phyloP scores from a whole-genome alignment of 2,113 vertebrate species.

The Archocentrus centrarchus region DNA sequence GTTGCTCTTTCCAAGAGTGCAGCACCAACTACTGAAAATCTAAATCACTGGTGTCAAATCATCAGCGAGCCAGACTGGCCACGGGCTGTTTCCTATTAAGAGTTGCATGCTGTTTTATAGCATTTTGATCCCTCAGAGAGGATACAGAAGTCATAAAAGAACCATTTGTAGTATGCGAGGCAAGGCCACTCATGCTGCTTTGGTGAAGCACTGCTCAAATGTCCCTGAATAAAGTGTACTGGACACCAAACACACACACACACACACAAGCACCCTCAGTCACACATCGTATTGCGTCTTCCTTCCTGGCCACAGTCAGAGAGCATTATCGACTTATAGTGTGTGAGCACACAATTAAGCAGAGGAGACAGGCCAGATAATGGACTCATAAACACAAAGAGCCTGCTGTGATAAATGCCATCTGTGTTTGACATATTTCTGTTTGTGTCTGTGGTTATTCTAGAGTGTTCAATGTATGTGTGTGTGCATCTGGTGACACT shows the following conservation, averaged over 20 bases:
- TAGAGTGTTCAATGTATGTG: slow-evolving; percentile 11
- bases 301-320: slow-evolving; percentile 38
- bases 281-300: slow-evolving; percentile 22
- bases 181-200: slow-evolving; percentile 71
- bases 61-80: slow-evolving; percentile 46
- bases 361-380: slow-evolving; percentile 68
- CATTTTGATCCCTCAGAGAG: slow-evolving; percentile 55
- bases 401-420: slow-evolving; percentile 59
- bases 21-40: slow-evolving; percentile 19
- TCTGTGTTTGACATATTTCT: slow-evolving; percentile 56
- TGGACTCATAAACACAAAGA: slow-evolving; percentile 77
- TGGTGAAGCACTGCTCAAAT: slow-evolving; percentile 60
- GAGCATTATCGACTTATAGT: slow-evolving; percentile 72
- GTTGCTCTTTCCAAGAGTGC: slow-evolving; percentile 44
- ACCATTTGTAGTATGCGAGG: slow-evolving; percentile 61
- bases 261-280: background rate
- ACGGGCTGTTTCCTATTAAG: slow-evolving; percentile 56
- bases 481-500: slow-evolving; percentile 13
- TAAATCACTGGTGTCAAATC: slow-evolving; percentile 55
- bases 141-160: slow-evolving; percentile 63
- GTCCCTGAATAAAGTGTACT: slow-evolving; percentile 59
- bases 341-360: slow-evolving; percentile 76
- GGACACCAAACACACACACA: slow-evolving; percentile 29
- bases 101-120: slow-evolving; percentile 64
- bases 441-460: slow-evolving; percentile 41